Evolutionary conservation across 2,888 invertebrate genomes (phyloP).

Genomic region (Dolichopus griseipennis): DNA sequence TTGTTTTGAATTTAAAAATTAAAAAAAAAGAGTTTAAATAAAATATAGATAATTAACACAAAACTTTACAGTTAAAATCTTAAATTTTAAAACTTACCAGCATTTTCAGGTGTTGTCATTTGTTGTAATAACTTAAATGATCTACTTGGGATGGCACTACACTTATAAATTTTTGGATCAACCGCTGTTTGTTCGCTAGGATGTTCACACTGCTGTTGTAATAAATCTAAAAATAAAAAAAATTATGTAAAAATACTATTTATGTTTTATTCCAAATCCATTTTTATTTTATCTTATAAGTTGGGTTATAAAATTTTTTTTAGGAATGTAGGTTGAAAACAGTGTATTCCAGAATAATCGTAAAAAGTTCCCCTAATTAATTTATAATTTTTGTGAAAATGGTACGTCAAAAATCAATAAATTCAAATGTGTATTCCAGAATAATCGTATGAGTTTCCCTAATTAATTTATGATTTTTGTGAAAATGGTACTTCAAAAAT

Average conservation of each 20-base stretch:
- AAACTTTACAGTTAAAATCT: constrained; percentile 6
- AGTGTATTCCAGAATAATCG: no score
- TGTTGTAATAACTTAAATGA: constrained; percentile 72
- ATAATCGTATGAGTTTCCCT: no score
- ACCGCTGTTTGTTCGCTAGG: constrained; percentile 59
- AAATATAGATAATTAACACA: neutral
- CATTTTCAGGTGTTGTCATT: constrained; percentile 62
- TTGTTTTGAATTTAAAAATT: neutral
- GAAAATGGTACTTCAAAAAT: no score
- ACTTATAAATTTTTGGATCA: constrained; percentile 65
- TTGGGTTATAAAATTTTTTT: neutral
- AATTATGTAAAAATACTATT: neutral
- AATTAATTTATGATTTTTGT: no score
- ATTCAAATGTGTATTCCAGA: no score
- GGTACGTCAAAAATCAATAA: no score
- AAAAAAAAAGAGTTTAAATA: neutral
- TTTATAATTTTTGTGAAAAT: no score
- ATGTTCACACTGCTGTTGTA: constrained; percentile 46
- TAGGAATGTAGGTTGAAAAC: constrained; percentile 3
- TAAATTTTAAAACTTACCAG: constrained; percentile 46
- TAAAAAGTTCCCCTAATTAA: no score
- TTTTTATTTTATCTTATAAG: no score
- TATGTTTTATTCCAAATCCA: no score
- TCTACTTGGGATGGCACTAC: constrained; percentile 70
- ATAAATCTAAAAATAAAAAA: constrained; percentile 29